Conservation (phyloP, 2,113 vertebrate species). For the Amphilophus citrinellus region DNA sequence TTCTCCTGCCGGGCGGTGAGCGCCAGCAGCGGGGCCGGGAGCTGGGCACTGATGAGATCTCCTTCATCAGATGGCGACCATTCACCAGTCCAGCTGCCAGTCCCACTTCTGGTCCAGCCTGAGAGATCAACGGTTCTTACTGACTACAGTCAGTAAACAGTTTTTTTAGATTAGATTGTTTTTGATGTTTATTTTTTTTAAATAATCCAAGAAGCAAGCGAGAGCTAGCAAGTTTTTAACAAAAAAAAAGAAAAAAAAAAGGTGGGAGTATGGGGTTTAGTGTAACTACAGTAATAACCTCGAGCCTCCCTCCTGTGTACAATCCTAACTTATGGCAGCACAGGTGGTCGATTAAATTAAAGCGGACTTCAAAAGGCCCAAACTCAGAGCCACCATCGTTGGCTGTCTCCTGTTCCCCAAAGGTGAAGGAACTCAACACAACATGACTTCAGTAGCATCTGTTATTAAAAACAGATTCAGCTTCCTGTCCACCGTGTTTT, state of each 20-base stretch:
- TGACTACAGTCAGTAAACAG: constrained; percentile 77
- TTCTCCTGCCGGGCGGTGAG: constrained; percentile 72
- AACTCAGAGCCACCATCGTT: constrained; percentile 51
- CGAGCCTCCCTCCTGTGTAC: neutral
- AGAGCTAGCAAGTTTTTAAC: constrained; percentile 48
- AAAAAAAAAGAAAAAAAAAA: neutral
- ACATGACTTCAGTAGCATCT: constrained; percentile 71
- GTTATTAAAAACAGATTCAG: constrained; percentile 56
- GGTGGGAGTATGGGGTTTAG: constrained; percentile 20
- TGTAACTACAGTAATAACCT: constrained; percentile 45
- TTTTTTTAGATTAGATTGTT: constrained; percentile 71
- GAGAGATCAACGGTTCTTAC: constrained; percentile 78
- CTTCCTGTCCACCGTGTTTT: constrained; percentile 21
- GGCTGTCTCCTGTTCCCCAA: constrained; percentile 50
- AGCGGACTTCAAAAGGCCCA: constrained; percentile 63
- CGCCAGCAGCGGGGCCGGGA: neutral
- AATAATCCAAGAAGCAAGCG: constrained; percentile 55
- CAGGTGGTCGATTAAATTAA: constrained; percentile 35
- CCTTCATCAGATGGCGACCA: constrained; percentile 35
- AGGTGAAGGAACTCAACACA: constrained; percentile 64
- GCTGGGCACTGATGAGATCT: constrained; percentile 65
- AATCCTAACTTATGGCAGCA: constrained; percentile 19
- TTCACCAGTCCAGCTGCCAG: constrained; percentile 34
- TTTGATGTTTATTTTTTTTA: constrained; percentile 73
- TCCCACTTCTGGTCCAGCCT: constrained; percentile 58